Percentiles rank a stretch among this genome's conserved stretches.
Conservation (phyloP, 2,113 vertebrate genomes). For the Addax nasomaculatus region DNA sequence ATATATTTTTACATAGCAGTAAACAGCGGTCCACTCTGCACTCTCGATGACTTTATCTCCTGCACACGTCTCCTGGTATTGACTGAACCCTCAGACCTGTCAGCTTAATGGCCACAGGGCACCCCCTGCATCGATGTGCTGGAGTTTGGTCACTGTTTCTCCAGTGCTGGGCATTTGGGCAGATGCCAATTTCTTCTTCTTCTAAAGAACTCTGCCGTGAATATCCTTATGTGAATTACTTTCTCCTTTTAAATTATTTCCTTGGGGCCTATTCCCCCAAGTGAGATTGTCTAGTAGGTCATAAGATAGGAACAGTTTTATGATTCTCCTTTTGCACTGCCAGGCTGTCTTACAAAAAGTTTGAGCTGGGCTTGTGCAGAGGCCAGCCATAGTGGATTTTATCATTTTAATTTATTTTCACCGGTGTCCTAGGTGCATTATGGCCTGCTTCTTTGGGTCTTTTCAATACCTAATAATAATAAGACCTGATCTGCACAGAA, state of each 20-base stretch:
- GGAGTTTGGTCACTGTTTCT: slow-evolving; percentile 1
- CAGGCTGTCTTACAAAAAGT: neutral
- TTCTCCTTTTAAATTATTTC: slow-evolving; percentile 43
- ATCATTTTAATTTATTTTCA: neutral
- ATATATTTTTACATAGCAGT: slow-evolving; percentile 57
- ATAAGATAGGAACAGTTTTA: neutral
- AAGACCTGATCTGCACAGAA: neutral
- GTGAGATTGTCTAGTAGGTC: slow-evolving; percentile 44
- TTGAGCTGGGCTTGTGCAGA: neutral
- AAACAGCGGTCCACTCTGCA: slow-evolving; percentile 10
- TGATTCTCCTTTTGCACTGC: neutral
- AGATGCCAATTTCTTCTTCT: neutral
- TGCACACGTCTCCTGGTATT: slow-evolving; percentile 21
- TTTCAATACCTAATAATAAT: neutral
- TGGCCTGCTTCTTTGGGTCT: neutral
- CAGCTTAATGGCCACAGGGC: slow-evolving; percentile 32
- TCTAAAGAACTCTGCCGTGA: neutral
- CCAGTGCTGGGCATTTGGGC: neutral
- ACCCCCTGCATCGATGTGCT: neutral
- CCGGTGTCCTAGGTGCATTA: neutral
- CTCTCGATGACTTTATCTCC: slow-evolving; percentile 42
- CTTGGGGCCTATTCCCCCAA: slow-evolving; percentile 43
- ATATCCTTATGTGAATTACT: slow-evolving; percentile 23
- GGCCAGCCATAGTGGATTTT: neutral
- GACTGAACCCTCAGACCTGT: slow-evolving; percentile 50